A percentile compares a stretch with the other conserved stretches of the same genome.
Conservation (phyloP, 2,113 vertebrate genomes). For the Tychaedon coryphoeus region DNA sequence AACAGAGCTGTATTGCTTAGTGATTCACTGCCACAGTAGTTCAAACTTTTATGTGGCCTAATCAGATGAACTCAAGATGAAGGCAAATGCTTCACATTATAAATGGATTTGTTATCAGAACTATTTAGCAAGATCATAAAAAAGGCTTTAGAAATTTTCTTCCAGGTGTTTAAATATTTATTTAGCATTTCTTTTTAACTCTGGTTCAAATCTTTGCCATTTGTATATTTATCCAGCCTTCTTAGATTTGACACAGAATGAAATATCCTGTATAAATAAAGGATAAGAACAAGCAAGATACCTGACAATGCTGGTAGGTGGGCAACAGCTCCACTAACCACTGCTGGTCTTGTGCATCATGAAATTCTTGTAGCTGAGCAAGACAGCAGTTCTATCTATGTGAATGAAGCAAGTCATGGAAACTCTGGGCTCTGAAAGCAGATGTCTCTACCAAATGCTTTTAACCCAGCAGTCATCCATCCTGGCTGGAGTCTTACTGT, state of each 20-base stretch:
- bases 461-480: neutral
- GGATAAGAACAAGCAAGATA: neutral
- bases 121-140: neutral
- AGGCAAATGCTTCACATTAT: neutral
- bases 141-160: neutral
- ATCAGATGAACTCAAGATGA: neutral
- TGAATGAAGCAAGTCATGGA: neutral
- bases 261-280: neutral
- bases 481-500: neutral
- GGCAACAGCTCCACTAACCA: neutral
- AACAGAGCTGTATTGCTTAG: neutral
- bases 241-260: neutral
- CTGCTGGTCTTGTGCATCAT: neutral
- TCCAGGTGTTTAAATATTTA: neutral
- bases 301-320: neutral
- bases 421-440: neutral
- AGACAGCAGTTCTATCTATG: neutral
- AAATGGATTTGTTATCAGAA: neutral
- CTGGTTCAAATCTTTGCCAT: neutral
- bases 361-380: neutral
- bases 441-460: neutral
- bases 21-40: neutral
- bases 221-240: neutral
- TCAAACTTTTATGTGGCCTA: neutral
- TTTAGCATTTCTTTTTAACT: neutral